Percentiles rank a stretch among this genome's conserved stretches.
phyloP scores from a whole-genome alignment of 2,888 invertebrate species.

The Drosophila rellima region DNA sequence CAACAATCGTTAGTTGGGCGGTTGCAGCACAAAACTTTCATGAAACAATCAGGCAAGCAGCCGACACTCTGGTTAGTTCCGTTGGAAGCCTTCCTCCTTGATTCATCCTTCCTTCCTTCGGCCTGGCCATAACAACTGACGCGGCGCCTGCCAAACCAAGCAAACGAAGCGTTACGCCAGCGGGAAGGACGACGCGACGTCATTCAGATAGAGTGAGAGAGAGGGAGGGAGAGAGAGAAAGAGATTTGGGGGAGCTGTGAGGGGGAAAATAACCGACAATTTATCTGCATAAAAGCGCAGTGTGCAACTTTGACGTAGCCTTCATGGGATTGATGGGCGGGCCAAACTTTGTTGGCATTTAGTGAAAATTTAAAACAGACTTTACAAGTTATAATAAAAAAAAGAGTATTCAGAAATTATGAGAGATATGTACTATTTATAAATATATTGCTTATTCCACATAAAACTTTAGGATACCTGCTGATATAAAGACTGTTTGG shows the following conservation, averaged over 20 bases:
- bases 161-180: slow-evolving; percentile 60
- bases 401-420: slow-evolving; percentile 4
- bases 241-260: not conserved
- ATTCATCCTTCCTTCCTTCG: slow-evolving; percentile 23
- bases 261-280: slow-evolving; percentile 76
- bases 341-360: slow-evolving; percentile 68
- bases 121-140: slow-evolving; percentile 57
- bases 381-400: slow-evolving; percentile 1
- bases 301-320: slow-evolving; percentile 76
- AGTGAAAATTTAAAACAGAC: slow-evolving; percentile 45
- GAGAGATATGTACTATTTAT: not conserved
- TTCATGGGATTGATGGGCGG: slow-evolving; percentile 73
- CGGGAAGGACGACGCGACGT: slow-evolving; percentile 13
- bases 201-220: not conserved
- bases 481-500: not conserved
- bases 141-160: slow-evolving; percentile 61
- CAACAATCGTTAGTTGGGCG: slow-evolving; percentile 67
- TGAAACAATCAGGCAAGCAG: slow-evolving; percentile 79
- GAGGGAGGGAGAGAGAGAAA: not conserved
- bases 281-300: slow-evolving; percentile 82
- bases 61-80: slow-evolving; percentile 51
- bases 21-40: slow-evolving; percentile 73
- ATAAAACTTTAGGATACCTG: not conserved
- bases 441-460: not conserved
- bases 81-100: slow-evolving; percentile 38